Percentiles rank a stretch among this genome's conserved stretches.
phyloP scores from a whole-genome alignment of 2,113 vertebrate genomes.

The Prolemur simus region DNA sequence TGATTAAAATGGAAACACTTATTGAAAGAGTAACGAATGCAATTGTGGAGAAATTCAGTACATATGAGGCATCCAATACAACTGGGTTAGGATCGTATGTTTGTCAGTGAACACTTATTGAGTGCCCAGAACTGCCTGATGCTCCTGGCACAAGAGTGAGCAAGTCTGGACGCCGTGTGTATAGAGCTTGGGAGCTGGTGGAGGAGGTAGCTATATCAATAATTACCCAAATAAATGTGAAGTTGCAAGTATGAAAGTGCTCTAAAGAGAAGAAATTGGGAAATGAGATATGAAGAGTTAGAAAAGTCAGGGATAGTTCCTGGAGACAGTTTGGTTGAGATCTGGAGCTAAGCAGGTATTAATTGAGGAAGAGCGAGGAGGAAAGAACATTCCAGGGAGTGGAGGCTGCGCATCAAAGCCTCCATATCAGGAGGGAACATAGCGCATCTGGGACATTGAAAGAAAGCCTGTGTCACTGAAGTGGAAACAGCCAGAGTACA shows the following conservation, averaged over 20 bases:
- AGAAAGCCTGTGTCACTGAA: not conserved
- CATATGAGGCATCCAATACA: not conserved
- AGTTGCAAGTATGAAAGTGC: not conserved
- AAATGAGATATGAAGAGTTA: not conserved
- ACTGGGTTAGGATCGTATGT: not conserved
- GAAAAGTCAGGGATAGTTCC: not conserved
- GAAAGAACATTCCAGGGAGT: not conserved
- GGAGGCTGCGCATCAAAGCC: not conserved
- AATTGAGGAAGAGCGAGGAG: not conserved
- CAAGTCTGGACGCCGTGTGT: not conserved
- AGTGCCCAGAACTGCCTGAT: not conserved
- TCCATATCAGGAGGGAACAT: not conserved
- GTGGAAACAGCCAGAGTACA: not conserved
- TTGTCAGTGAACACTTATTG: not conserved
- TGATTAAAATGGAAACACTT: conserved; percentile 8
- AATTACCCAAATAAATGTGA: not conserved
- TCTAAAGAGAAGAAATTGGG: not conserved
- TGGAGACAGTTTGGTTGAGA: not conserved
- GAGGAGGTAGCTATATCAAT: not conserved
- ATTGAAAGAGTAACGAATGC: not conserved
- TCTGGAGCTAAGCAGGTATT: not conserved
- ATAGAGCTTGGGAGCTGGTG: not conserved
- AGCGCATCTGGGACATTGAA: not conserved
- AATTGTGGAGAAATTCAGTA: not conserved
- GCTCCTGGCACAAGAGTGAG: not conserved